phyloP scores from a whole-genome alignment of 2,797 vertebrate genomes.

The Ptychobarbus kaznakovi region DNA sequence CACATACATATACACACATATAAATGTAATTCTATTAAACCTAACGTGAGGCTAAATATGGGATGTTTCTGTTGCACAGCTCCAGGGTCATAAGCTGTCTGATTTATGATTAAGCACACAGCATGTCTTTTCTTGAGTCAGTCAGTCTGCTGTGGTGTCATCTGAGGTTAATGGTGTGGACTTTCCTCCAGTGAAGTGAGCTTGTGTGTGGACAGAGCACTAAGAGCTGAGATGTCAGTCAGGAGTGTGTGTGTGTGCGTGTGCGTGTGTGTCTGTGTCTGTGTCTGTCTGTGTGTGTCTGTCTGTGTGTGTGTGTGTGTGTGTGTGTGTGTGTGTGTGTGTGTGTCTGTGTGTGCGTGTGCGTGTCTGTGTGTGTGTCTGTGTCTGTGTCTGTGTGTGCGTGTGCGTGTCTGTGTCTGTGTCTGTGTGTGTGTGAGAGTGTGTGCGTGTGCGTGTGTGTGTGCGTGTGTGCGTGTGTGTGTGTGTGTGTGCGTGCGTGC shows the following conservation, averaged over 20 bases:
- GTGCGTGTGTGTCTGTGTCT: background rate
- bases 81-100: background rate
- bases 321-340: no score
- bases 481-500: background rate
- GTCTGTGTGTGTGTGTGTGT: no score
- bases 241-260: background rate
- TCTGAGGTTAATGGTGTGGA: slow-evolving; percentile 16
- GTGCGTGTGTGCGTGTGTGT: background rate
- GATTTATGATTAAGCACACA: slow-evolving; percentile 8
- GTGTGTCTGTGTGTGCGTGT: no score
- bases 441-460: no score
- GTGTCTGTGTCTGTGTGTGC: no score
- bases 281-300: no score
- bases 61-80: background rate
- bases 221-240: background rate
- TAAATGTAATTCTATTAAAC: no score
- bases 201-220: slow-evolving; percentile 7
- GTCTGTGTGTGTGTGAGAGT: no score
- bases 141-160: slow-evolving; percentile 8
- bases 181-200: background rate
- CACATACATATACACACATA: no score
- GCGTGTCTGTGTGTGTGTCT: background rate
- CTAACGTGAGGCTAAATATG: background rate
- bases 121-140: slow-evolving; percentile 29
- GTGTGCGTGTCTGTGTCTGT: background rate